These are phyloP conservation scores for Bruchidius siliquastri DNA, from an alignment of 2,888 invertebrate genomes.

Conservation along the genomic window DNA sequence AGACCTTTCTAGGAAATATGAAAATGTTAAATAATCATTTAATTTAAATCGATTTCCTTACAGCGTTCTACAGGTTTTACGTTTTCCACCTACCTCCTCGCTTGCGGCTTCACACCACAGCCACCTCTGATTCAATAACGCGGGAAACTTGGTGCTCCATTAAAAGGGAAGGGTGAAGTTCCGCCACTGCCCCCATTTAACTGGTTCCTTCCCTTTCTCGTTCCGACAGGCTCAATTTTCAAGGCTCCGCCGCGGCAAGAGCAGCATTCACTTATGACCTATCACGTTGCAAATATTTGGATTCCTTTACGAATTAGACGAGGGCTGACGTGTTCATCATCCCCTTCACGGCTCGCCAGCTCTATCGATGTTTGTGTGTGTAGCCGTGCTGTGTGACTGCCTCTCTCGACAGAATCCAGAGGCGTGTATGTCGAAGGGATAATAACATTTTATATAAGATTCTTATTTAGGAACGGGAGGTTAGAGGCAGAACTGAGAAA, in stretches of 20 bases:
- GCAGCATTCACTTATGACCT: slow-evolving; percentile 28
- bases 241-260: not conserved
- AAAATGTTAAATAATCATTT: too few relatives aligned
- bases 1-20: too few relatives aligned
- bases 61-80: too few relatives aligned
- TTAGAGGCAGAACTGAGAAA: too few relatives aligned
- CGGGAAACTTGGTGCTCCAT: not conserved
- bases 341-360: not conserved
- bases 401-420: not conserved
- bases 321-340: not conserved
- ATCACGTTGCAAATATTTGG: slow-evolving; percentile 23
- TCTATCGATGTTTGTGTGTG: not conserved
- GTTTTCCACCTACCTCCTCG: too few relatives aligned
- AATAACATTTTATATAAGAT: too few relatives aligned
- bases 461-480: too few relatives aligned
- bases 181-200: not conserved
- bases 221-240: not conserved
- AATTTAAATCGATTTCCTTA: too few relatives aligned
- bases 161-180: not conserved
- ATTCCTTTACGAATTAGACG: slow-evolving; percentile 12
- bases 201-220: not conserved
- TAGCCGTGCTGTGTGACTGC: not conserved
- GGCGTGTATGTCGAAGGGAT: not conserved
- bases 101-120: too few relatives aligned
- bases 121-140: too few relatives aligned